Evolutionary conservation across 2,113 vertebrate genomes (phyloP), one percentile per base, ranked within the genome.

Genomic region (Oncorhynchus gorbuscha): DNA sequence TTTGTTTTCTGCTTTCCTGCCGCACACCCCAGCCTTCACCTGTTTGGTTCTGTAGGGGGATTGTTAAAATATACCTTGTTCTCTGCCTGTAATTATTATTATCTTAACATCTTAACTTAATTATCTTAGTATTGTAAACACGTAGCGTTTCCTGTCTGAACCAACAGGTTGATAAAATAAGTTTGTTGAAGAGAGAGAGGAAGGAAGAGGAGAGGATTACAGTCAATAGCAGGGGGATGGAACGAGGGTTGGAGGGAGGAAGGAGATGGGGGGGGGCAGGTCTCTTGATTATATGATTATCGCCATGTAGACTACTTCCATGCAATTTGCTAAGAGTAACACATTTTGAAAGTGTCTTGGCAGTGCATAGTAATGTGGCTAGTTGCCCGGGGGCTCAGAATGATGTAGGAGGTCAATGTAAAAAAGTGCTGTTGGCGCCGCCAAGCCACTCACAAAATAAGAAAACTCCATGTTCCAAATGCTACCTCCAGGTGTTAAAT

Each of bases 231-330:
- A 62, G 28, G 30, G 24, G 18, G 78, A 73, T 71, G 72, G 48
- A 69, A 74, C 73, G 69, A 59, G 75, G 39, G 39, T 11, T 2
- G 2, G 39, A 45, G 8, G 39, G 39, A 11, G 39, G 39, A 45
- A 30, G 58, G 78, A 45, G 71, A 32, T 22, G 67, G 22, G 71
- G 82, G 82, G 24, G 49, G 26, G 72, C 20, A 80, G 84, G 79
- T 80, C 78, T 85, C 86, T 86, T 85, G 85, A 91, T 91, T 88
- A 83, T 81, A 88, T 80, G 81, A 80, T 84, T 83, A 88, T 79
- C 76, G 62, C 77, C 66, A 81, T 9, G 14, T 77, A 81, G 73
- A 16, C 48, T 82, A 80, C 72, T 85, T 85, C 78, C 78, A 87
- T 81, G 83, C 83, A 84, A 79, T 86, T 86, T 87, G 71, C 72